phyloP scores from a whole-genome alignment of 2,113 vertebrate species.

The Sylvia atricapilla region DNA sequence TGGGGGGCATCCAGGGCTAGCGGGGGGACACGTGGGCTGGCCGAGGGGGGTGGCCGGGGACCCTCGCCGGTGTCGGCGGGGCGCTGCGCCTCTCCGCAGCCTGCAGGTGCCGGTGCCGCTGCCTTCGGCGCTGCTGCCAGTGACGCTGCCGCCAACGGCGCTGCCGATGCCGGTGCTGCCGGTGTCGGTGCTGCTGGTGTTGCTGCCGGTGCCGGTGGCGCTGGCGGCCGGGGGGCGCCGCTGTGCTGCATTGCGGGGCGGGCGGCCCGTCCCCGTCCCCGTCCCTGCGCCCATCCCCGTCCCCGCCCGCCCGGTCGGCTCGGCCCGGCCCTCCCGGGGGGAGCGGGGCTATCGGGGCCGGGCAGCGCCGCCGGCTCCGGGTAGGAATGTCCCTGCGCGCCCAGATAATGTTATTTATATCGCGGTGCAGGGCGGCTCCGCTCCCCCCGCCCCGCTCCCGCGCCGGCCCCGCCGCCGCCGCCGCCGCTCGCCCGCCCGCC shows the following conservation, averaged over 20 bases:
- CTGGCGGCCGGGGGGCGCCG: constrained; percentile 46
- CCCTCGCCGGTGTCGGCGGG: not conserved
- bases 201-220: not conserved
- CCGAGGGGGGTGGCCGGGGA: not conserved
- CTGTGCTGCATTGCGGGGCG: constrained; percentile 66
- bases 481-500: constrained; percentile 26
- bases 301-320: constrained; percentile 35
- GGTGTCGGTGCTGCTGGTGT: not conserved
- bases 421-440: constrained; percentile 69
- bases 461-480: constrained; percentile 15
- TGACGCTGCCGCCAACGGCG: not conserved
- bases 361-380: constrained; percentile 72
- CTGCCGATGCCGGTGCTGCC: not conserved
- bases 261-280: constrained; percentile 30
- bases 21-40: not conserved
- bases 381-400: constrained; percentile 77
- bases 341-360: constrained; percentile 73
- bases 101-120: not conserved
- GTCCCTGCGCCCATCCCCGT: not conserved
- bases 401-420: constrained; percentile 84
- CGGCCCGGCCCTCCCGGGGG: constrained; percentile 37
- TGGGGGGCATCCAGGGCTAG: not conserved
- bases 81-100: not conserved
- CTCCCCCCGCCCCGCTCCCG: constrained; percentile 64
- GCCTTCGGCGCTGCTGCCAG: not conserved